A percentile compares a stretch with the other conserved stretches of the same genome.
phyloP scores from a whole-genome alignment of 2,113 vertebrate species.

The Mormyrus iriodes region DNA sequence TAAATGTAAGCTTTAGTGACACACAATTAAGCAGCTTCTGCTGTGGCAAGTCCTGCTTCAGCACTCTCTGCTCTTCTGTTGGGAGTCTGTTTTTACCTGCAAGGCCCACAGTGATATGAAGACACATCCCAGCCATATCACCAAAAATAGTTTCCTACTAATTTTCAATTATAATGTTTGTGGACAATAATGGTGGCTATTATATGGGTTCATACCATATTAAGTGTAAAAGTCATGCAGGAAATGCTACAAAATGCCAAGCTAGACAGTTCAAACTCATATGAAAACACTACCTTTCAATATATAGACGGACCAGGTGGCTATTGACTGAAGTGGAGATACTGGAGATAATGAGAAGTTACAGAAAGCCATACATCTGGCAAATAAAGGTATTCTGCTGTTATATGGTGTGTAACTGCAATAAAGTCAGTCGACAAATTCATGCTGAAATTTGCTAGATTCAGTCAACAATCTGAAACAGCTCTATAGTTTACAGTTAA shows the following conservation, averaged over 20 bases:
- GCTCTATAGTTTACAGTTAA: not conserved
- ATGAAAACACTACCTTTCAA: not conserved
- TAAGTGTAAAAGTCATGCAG: not conserved
- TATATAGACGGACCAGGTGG: not conserved
- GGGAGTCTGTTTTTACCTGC: not conserved
- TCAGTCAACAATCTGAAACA: not conserved
- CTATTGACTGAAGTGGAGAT: not conserved
- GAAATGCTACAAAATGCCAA: not conserved
- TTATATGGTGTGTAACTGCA: not conserved
- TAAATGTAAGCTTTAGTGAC: slow-evolving; percentile 41
- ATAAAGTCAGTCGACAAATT: not conserved
- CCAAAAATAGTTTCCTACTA: not conserved
- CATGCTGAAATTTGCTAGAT: not conserved
- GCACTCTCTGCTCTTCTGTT: slow-evolving; percentile 23
- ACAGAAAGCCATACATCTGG: not conserved
- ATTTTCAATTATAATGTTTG: slow-evolving; percentile 17
- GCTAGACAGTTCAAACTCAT: not conserved
- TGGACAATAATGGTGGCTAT: slow-evolving; percentile 18
- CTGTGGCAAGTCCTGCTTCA: slow-evolving; percentile 21
- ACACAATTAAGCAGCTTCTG: slow-evolving; percentile 42
- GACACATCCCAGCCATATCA: not conserved
- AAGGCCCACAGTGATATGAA: not conserved
- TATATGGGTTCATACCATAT: not conserved
- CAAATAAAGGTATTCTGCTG: not conserved
- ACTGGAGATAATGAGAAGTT: not conserved